Base-by-base conservation (phyloP, 2,797 vertebrate genomes). In the Halcyon badia region DNA sequence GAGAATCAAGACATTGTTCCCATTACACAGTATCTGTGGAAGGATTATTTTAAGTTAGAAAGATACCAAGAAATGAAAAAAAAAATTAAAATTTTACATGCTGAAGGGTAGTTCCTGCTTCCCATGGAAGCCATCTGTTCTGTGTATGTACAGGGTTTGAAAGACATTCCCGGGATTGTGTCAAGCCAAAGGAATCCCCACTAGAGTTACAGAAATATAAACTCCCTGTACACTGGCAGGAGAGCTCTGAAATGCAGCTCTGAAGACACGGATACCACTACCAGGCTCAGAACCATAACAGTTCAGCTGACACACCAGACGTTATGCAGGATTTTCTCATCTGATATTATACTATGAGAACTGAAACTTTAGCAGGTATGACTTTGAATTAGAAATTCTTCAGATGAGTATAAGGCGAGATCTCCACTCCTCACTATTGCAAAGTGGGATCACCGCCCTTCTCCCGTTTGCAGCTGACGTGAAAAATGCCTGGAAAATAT, bases 171-270 rank as follows among this genome's bases (percentile, higher is more conserved):
- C 72, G 21, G 92, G 85, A 96, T 89, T 93, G 87, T 94, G 92
- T 94, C 94, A 97, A 97, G 96, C 93, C 95, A 94, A 97, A 97
- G 80, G 89, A 95, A 96, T 97, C 94, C 87, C 94, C 92, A 69
- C 94, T 97, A 90, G 86, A 96, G 89, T 97, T 96, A 96, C 94
- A 96, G 94, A 96, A 96, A 97, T 86, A 87, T 54, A 92, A 97
- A 96, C 66, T 90, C 48, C 89, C 88, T 84, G 71, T 57, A 41
- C 57, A 19, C 72, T 86, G 88, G 91, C 75, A 87, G 77, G 58
- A 92, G 82, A 76, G 71, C 8, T 24, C 77, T 91, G 31, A 91
- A 96, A 86, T 64, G 69, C 58, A 46, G 51, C 81, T 86, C 94
- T 17, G 52, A 94, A 93, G 94, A 81, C 85, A 33, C 20, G 10